Conservation (phyloP, 2,113 vertebrate species). For the Hymenochirus boettgeri region DNA sequence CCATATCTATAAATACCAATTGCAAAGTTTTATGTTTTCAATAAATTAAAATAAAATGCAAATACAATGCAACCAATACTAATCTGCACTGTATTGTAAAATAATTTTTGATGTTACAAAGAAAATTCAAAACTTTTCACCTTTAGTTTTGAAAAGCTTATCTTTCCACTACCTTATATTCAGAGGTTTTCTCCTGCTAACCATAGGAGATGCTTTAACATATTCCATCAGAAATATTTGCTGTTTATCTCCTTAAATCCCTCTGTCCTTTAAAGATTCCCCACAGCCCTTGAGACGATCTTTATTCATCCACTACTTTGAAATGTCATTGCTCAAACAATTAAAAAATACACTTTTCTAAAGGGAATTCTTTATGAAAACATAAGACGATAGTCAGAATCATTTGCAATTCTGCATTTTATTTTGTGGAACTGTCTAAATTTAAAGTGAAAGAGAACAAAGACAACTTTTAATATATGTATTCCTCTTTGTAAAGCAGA, state of each 20-base stretch:
- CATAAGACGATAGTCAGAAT: slow-evolving; percentile 15
- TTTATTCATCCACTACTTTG: slow-evolving; percentile 37
- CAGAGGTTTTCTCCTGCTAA: not conserved
- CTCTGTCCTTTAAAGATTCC: slow-evolving; percentile 38
- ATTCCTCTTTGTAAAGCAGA: not conserved
- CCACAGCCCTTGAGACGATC: slow-evolving; percentile 22
- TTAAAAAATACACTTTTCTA: slow-evolving; percentile 40
- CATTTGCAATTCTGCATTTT: slow-evolving; percentile 23
- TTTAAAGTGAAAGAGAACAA: slow-evolving; percentile 17
- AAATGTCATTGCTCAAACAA: slow-evolving; percentile 42
- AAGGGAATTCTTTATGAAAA: slow-evolving; percentile 41
- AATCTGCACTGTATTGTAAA: not conserved
- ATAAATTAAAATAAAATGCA: no score
- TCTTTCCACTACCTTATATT: not conserved
- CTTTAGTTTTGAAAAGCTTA: not conserved
- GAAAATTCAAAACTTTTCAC: no score
- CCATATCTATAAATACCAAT: not conserved
- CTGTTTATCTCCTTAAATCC: slow-evolving; percentile 41
- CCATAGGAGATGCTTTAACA: slow-evolving; percentile 1
- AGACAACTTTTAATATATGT: slow-evolving; percentile 10
- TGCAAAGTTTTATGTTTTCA: no score
- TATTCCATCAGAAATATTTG: slow-evolving; percentile 35
- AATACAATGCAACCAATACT: not conserved
- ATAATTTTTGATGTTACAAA: not conserved
- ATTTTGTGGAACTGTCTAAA: slow-evolving; percentile 14